Conservation (phyloP, 23 tunicate species). For the Trididemnum miniatum region DNA sequence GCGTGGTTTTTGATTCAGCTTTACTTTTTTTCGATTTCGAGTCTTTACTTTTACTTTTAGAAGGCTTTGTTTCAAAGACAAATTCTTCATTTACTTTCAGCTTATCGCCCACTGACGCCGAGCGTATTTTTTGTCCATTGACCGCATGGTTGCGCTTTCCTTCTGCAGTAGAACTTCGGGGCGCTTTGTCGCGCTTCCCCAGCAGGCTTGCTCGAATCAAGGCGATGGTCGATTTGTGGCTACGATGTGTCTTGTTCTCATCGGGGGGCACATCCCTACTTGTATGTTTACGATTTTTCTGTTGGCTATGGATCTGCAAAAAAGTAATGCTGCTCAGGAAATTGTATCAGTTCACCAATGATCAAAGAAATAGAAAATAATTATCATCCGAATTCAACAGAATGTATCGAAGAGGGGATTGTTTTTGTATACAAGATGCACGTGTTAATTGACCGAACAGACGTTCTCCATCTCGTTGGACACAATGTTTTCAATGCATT, state of each 20-base stretch:
- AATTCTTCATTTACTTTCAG: neutral
- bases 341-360: no score
- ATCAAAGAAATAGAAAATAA: no score
- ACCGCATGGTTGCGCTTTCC: conserved; percentile 6
- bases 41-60: conserved; percentile 1
- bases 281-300: neutral
- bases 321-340: no score
- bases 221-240: conserved; percentile 65
- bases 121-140: conserved; percentile 1
- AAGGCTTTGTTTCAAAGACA: neutral
- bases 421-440: no score
- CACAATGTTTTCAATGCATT: no score
- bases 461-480: no score
- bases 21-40: conserved; percentile 18
- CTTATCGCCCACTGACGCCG: conserved; percentile 23
- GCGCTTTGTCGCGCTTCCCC: conserved; percentile 47
- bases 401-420: no score
- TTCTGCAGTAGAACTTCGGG: conserved; percentile 29
- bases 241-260: neutral
- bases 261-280: conserved; percentile 7
- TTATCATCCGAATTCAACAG: no score
- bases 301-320: no score
- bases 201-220: conserved; percentile 47
- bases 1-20: conserved; percentile 17
- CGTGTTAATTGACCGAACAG: no score